Percentiles rank a stretch among this genome's conserved stretches.
phyloP scores from a whole-genome alignment of 30 jellyfish, hydroid and myxozoan genomes.

The Aurelia sp. region DNA sequence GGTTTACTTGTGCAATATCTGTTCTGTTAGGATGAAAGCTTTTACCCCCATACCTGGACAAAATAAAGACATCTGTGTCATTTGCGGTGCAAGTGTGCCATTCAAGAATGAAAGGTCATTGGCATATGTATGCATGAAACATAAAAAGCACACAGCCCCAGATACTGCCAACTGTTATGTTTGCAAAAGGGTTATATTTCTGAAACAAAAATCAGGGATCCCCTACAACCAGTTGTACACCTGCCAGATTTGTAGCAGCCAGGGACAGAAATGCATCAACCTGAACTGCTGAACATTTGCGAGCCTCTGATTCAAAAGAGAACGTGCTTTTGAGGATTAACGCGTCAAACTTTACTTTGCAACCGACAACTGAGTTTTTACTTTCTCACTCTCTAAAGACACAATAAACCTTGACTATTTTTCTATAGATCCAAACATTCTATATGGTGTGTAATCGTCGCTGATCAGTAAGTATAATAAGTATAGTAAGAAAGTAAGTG shows the following conservation, averaged over 20 bases:
- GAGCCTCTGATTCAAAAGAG: neutral
- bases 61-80: constrained; percentile 64
- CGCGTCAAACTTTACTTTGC: too few relatives aligned
- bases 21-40: constrained; percentile 46
- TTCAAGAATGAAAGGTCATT: constrained; percentile 44
- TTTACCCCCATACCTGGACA: constrained; percentile 66
- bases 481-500: too few relatives aligned
- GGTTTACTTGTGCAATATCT: constrained; percentile 67
- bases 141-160: constrained; percentile 65
- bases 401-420: too few relatives aligned
- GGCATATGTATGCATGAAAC: constrained; percentile 82
- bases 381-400: too few relatives aligned
- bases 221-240: constrained; percentile 31
- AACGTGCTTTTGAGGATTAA: too few relatives aligned
- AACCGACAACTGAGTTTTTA: too few relatives aligned
- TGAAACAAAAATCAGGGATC: constrained; percentile 32
- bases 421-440: too few relatives aligned
- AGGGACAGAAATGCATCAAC: constrained; percentile 43
- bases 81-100: constrained; percentile 70
- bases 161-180: constrained; percentile 73
- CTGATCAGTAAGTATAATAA: too few relatives aligned
- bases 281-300: neutral
- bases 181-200: constrained; percentile 70
- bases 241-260: constrained; percentile 28
- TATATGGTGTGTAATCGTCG: too few relatives aligned